Evolutionary conservation across 2,888 invertebrate genomes (phyloP), one percentile per base, ranked within the genome.

Genomic region (Scaptomyza reducta): DNA sequence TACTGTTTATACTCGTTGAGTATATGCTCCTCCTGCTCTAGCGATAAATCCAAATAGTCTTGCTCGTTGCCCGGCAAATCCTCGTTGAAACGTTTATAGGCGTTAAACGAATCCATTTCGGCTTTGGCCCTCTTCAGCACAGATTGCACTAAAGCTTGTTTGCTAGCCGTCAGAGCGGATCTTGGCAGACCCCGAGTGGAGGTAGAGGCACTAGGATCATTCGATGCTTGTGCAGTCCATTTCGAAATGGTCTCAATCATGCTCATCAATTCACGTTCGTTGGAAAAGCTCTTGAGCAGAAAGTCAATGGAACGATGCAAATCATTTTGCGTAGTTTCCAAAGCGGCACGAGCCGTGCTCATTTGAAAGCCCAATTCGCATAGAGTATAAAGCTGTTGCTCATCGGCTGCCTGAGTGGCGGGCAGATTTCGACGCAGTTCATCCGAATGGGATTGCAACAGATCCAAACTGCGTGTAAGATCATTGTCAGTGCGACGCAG

Each of bases 11-110:
- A 96, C 88, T 95, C 94, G 14, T 91, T 93, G 1, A 96, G 92
- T 86, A 95, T 94, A 31, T 93, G 91, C 77, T 95, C 94, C 88
- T 97, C 96, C 70, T 95, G 94, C 0, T 93, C 91, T 11, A 96
- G 92, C 0, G 94, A 93, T 14, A 96, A 91, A 91, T 96, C 95
- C 66, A 96, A 92, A 87, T 96, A 95, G 74, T 96, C 96, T 73
- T 95, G 95, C 29, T 95, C 95, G 63, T 94, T 94, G 13, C 66
- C 60, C 0, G 83, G 83, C 40, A 94, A 90, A 67, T 94, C 94
- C n/a, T 94, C 92, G 1, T 93, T 91, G 44, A 96, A 93, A 0
- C 95, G 92, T 10, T 92, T 90, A 63, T 94, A 93, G 0, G 96
- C 96, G 62, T 71, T 73, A 29, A 77, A 77, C 0, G 89, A 79